Evolutionary conservation across 2,888 invertebrate species (phyloP).

Genomic region (Xestia xanthographa): DNA sequence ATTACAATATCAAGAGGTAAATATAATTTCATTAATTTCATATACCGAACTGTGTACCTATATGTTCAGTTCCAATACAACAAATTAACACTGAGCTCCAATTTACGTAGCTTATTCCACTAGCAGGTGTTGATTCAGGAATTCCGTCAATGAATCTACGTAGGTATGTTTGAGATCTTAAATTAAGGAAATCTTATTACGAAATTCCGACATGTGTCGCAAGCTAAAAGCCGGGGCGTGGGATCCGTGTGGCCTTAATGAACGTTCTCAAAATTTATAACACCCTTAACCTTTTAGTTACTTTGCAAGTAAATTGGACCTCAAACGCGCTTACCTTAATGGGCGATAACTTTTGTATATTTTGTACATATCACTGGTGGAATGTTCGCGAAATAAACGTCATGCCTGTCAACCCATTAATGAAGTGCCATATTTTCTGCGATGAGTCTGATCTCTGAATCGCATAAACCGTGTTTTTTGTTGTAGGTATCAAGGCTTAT

Average conservation of each 20-base stretch:
- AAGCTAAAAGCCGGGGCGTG: slow-evolving; percentile 83
- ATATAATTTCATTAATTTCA: slow-evolving; percentile 48
- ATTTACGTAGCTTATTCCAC: slow-evolving; percentile 58
- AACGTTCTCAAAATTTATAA: slow-evolving; percentile 89
- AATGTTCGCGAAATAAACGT: slow-evolving; percentile 5
- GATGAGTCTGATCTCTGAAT: slow-evolving; percentile 2
- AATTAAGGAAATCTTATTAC: slow-evolving; percentile 90
- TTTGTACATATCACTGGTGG: slow-evolving; percentile 26
- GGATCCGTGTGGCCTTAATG: slow-evolving; percentile 83
- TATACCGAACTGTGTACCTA: slow-evolving; percentile 20
- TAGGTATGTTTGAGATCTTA: slow-evolving; percentile 78
- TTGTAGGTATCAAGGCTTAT: not conserved
- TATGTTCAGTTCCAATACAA: slow-evolving; percentile 33
- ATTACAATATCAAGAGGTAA: slow-evolving; percentile 22
- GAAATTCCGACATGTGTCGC: slow-evolving; percentile 89
- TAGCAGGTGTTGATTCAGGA: slow-evolving; percentile 69
- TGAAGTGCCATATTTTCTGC: slow-evolving; percentile 24
- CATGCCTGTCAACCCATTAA: slow-evolving; percentile 17
- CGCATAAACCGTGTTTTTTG: not conserved
- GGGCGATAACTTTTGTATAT: slow-evolving; percentile 65
- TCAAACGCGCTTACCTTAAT: slow-evolving; percentile 75
- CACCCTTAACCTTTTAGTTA: slow-evolving; percentile 86
- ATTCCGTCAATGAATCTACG: slow-evolving; percentile 67
- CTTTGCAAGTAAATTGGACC: slow-evolving; percentile 80
- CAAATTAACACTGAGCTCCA: slow-evolving; percentile 46